phyloP scores from a whole-genome alignment of 1,140 invertebrate species.

The Dendroctonus ponderosae region DNA sequence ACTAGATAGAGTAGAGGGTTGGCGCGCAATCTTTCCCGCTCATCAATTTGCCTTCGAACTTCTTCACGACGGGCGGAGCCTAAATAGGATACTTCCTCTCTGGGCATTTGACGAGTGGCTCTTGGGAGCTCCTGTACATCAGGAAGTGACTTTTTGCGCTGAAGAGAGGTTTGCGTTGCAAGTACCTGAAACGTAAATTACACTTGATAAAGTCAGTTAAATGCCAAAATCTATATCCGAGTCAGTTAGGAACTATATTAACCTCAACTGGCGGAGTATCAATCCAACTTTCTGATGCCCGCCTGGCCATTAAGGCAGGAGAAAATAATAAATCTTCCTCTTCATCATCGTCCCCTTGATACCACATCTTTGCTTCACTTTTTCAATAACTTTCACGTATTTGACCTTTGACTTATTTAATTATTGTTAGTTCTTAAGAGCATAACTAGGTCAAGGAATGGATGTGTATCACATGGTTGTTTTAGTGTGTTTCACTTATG shows the following conservation, averaged over 20 bases:
- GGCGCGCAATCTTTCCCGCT: constrained; percentile 85
- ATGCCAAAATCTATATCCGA: no score
- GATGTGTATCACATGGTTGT: constrained; percentile 18
- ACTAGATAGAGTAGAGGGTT: constrained; percentile 93
- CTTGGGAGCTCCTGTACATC: constrained; percentile 82
- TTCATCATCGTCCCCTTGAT: constrained; percentile 62
- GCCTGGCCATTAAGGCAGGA: constrained; percentile 75
- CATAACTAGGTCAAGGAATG: constrained; percentile 14
- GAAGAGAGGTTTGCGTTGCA: constrained; percentile 57
- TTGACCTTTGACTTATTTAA: no score
- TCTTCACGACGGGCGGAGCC: constrained; percentile 92
- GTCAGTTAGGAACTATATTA: constrained; percentile 37
- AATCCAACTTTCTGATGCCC: constrained; percentile 84
- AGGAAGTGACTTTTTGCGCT: constrained; percentile 93
- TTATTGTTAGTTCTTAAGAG: constrained; percentile 2
- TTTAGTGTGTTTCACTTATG: neutral
- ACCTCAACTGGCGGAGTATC: constrained; percentile 81
- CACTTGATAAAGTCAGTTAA: no score
- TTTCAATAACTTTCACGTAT: no score
- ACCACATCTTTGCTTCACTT: constrained; percentile 57
- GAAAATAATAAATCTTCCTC: constrained; percentile 83
- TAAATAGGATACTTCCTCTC: constrained; percentile 92
- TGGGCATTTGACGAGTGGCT: constrained; percentile 76
- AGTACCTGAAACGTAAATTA: constrained; percentile 41
- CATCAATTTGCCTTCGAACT: constrained; percentile 84